A percentile compares a stretch with the other conserved stretches of the same genome.
phyloP scores from a whole-genome alignment of 2,797 vertebrate genomes.

The Sebastes nivosus region DNA sequence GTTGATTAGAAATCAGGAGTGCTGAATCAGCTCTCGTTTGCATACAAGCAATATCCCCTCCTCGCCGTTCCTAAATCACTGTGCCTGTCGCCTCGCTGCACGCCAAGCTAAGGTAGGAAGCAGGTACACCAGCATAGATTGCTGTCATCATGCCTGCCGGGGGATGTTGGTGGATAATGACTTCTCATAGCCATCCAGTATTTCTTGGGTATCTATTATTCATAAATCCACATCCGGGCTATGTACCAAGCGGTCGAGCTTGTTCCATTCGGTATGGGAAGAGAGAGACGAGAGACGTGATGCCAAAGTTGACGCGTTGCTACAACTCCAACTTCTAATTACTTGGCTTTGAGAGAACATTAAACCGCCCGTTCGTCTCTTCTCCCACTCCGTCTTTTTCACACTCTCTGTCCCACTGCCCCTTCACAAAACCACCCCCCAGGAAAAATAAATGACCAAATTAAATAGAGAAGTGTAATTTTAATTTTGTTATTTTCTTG shows the following conservation, averaged over 20 bases:
- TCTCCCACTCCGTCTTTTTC: slow-evolving; percentile 22
- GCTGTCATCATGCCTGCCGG: slow-evolving; percentile 68
- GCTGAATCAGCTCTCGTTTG: slow-evolving; percentile 87
- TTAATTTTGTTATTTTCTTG: slow-evolving; percentile 86
- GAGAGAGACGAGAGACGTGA: slow-evolving; percentile 27
- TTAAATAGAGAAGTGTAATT: slow-evolving; percentile 84
- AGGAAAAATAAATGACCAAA: slow-evolving; percentile 83
- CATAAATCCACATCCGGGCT: slow-evolving; percentile 70
- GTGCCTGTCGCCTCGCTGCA: slow-evolving; percentile 55
- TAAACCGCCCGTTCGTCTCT: slow-evolving; percentile 32
- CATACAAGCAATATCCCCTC: slow-evolving; percentile 85
- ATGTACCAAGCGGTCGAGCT: slow-evolving; percentile 69
- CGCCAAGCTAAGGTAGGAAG: slow-evolving; percentile 56
- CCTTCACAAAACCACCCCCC: slow-evolving; percentile 46
- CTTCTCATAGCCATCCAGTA: slow-evolving; percentile 74
- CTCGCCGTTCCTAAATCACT: slow-evolving; percentile 81
- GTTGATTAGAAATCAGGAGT: slow-evolving; percentile 83
- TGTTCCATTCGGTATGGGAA: slow-evolving; percentile 32
- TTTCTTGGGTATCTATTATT: slow-evolving; percentile 80
- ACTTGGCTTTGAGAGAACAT: slow-evolving; percentile 66
- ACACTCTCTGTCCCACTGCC: slow-evolving; percentile 21
- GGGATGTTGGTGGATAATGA: slow-evolving; percentile 76
- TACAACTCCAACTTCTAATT: slow-evolving; percentile 72
- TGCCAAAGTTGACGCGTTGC: slow-evolving; percentile 56
- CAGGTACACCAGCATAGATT: slow-evolving; percentile 61